phyloP scores from a whole-genome alignment of 2,888 invertebrate species.

The Chydorus sphaericus region DNA sequence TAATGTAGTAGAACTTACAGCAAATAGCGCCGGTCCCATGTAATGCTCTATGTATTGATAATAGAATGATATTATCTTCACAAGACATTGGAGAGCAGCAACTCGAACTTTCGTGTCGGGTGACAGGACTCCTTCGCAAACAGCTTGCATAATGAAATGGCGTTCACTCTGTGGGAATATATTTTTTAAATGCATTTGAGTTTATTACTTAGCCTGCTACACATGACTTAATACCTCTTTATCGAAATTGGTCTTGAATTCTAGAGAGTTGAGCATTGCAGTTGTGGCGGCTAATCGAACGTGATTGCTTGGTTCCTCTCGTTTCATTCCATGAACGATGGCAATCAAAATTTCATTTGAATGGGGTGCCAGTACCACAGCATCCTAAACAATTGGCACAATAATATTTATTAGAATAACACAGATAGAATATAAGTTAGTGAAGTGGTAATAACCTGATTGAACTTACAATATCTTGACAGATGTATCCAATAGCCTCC shows the following conservation, averaged over 20 bases:
- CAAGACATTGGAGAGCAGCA: slow-evolving; percentile 93
- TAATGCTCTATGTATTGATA: slow-evolving; percentile 99
- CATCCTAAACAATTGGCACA: slow-evolving; percentile 37
- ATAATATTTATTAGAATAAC: neutral
- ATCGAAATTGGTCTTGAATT: slow-evolving; percentile 97
- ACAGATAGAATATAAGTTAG: neutral
- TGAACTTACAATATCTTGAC: slow-evolving; percentile 80
- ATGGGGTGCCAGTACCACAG: slow-evolving; percentile 76
- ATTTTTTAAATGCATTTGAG: too few species aligned
- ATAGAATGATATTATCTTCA: slow-evolving; percentile 93
- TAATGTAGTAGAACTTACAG: slow-evolving; percentile 40
- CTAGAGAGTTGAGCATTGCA: slow-evolving; percentile 88
- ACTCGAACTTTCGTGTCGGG: slow-evolving; percentile 81
- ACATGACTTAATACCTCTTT: slow-evolving; percentile 48
- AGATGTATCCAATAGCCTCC: slow-evolving; percentile 97
- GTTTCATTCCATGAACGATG: slow-evolving; percentile 96
- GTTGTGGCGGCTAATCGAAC: slow-evolving; percentile 93
- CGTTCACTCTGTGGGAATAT: slow-evolving; percentile 67
- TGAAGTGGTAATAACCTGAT: too few species aligned
- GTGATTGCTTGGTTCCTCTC: slow-evolving; percentile 79
- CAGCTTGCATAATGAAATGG: slow-evolving; percentile 98
- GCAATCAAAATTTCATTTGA: slow-evolving; percentile 96
- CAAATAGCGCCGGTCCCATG: slow-evolving; percentile 94
- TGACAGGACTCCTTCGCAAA: slow-evolving; percentile 96
- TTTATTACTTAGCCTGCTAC: too few species aligned